A percentile compares a stretch with the other conserved stretches of the same genome.
Evolutionary conservation across 2,888 invertebrate species (phyloP).

Genomic region (Mylabris sibirica): DNA sequence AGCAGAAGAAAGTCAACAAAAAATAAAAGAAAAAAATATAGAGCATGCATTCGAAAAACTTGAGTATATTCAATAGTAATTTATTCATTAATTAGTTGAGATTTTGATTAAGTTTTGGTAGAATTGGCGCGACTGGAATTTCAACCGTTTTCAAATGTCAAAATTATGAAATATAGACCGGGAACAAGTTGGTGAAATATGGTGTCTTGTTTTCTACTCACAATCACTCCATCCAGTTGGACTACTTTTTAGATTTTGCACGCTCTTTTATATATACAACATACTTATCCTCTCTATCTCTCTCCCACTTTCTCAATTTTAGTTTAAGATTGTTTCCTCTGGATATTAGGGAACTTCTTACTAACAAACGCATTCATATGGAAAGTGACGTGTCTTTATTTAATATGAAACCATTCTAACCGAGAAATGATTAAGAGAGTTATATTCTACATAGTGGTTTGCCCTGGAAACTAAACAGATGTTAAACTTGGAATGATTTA

Average conservation of each 20-base stretch:
- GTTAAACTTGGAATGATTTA: slow-evolving; percentile 51
- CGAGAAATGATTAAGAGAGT: slow-evolving; percentile 53
- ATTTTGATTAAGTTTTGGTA: neutral
- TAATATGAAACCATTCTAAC: slow-evolving; percentile 41
- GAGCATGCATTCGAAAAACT: neutral
- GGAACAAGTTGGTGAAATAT: slow-evolving; percentile 39
- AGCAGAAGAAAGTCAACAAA: neutral
- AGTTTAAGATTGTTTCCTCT: neutral
- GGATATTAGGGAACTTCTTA: neutral
- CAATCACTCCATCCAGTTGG: neutral
- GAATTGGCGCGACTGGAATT: neutral
- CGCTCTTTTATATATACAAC: neutral
- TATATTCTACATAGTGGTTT: slow-evolving; percentile 48
- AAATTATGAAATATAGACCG: slow-evolving; percentile 43
- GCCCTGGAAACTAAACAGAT: slow-evolving; percentile 52
- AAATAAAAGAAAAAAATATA: neutral
- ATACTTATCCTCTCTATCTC: neutral
- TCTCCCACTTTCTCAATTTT: neutral
- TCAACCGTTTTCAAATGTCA: slow-evolving; percentile 3
- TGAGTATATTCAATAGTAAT: neutral
- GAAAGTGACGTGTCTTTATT: slow-evolving; percentile 39
- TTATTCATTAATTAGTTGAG: neutral
- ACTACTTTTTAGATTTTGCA: slow-evolving; percentile 10
- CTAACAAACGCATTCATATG: slow-evolving; percentile 27
- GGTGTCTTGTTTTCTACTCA: neutral